Evolutionary conservation across 2,113 vertebrate genomes (phyloP).

Genomic region (Neomonachus schauinslandi): DNA sequence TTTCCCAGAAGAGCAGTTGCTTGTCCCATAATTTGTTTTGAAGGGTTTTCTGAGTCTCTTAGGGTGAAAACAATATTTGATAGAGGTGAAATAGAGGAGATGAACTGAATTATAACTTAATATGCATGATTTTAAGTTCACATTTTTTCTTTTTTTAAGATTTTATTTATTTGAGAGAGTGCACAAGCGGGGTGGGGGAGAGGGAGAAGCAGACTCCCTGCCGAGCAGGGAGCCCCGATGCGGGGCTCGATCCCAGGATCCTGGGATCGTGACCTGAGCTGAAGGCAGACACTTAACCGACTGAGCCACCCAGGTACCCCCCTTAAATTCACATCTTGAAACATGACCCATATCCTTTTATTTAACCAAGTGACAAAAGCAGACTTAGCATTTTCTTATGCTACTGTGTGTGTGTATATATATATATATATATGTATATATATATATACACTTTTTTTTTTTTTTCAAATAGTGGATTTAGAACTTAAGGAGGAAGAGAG

Average conservation of each 20-base stretch:
- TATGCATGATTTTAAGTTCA: slow-evolving; percentile 15
- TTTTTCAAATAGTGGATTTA: slow-evolving; percentile 25
- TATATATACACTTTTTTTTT: neutral
- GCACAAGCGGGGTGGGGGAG: neutral
- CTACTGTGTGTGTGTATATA: neutral
- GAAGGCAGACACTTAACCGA: neutral
- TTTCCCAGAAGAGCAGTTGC: slow-evolving; percentile 1
- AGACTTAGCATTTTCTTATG: neutral
- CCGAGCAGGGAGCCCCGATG: neutral
- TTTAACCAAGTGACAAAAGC: neutral
- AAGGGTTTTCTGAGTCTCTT: neutral
- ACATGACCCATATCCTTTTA: neutral
- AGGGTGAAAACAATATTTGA: slow-evolving; percentile 13
- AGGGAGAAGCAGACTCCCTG: neutral
- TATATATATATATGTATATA: neutral
- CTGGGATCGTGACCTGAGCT: neutral
- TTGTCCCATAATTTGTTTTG: slow-evolving; percentile 32
- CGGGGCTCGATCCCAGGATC: neutral
- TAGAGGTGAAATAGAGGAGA: neutral
- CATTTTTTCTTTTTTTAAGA: neutral
- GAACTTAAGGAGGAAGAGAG: neutral
- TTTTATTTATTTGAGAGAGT: neutral
- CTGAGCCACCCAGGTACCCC: neutral
- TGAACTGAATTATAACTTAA: slow-evolving; percentile 44
- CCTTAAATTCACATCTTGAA: neutral